A percentile compares a stretch with the other conserved stretches of the same genome.
These are phyloP conservation scores for Hybognathus amarus DNA, from an alignment of 2,797 vertebrate genomes.

Conservation along the genomic window DNA sequence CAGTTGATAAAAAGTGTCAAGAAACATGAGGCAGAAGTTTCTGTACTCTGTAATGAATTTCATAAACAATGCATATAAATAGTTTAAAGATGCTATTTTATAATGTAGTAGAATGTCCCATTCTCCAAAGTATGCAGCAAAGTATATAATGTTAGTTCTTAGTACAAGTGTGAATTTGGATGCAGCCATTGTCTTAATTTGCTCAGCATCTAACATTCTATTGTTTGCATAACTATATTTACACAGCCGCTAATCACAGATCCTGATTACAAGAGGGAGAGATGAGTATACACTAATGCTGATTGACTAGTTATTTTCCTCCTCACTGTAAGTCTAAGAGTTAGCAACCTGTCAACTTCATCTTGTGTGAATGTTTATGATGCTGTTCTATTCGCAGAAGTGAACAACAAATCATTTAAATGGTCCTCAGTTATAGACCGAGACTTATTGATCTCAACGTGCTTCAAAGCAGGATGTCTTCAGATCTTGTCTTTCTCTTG, in stretches of 20 bases:
- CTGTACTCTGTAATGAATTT: background rate
- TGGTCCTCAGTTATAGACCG: background rate
- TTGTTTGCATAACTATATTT: constrained; percentile 12
- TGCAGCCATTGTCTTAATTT: background rate
- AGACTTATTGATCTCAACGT: background rate
- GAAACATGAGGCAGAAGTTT: background rate
- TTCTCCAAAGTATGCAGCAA: background rate
- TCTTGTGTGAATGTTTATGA: background rate
- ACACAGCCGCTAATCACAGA: background rate
- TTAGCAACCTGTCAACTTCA: background rate
- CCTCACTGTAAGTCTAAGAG: background rate
- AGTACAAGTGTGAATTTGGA: background rate
- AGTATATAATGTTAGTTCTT: background rate
- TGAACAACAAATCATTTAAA: constrained; percentile 15
- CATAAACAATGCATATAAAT: background rate
- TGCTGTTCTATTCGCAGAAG: constrained; percentile 8
- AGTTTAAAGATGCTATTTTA: background rate
- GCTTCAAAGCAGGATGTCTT: background rate
- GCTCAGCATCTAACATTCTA: constrained; percentile 5
- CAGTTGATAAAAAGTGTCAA: background rate
- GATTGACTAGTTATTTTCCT: constrained; percentile 9
- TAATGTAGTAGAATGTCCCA: background rate
- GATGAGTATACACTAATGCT: background rate
- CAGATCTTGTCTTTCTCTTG: constrained; percentile 1
- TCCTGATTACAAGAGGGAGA: constrained; percentile 24